These are phyloP conservation scores for Philopedon plagiatum DNA, from an alignment of 2,888 invertebrate genomes.

Conservation along the genomic window DNA sequence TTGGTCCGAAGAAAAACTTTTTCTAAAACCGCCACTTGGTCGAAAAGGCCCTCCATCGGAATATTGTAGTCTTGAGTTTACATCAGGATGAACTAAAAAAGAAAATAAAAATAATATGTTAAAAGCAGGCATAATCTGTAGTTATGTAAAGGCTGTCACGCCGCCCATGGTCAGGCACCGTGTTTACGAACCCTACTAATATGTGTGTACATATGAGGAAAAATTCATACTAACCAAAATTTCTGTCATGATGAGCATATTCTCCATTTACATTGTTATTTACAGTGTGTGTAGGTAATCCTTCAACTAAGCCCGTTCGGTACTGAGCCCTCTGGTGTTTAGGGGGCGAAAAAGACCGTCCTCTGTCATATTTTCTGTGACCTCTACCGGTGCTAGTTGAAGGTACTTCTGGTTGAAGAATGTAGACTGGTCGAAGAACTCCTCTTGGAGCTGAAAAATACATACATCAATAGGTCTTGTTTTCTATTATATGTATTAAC, in stretches of 20 bases:
- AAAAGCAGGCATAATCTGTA: background rate
- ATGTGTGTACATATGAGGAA: background rate
- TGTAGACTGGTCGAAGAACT: constrained; percentile 64
- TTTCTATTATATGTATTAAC: too few relatives aligned
- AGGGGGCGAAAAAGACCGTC: constrained; percentile 66
- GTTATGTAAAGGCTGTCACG: too few relatives aligned
- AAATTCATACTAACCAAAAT: constrained; percentile 17
- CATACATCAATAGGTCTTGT: too few relatives aligned
- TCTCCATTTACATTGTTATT: constrained; percentile 7
- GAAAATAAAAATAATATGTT: background rate
- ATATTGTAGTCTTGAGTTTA: constrained; percentile 21
- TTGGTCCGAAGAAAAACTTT: constrained; percentile 66
- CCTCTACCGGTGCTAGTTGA: constrained; percentile 51
- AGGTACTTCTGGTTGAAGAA: constrained; percentile 60
- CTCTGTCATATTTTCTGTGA: constrained; percentile 59
- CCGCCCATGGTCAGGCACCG: too few relatives aligned
- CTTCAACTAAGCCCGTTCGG: constrained; percentile 26
- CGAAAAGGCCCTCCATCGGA: constrained; percentile 14
- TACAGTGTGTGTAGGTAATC: background rate
- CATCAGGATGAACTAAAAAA: constrained; percentile 19
- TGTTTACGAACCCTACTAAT: too few relatives aligned
- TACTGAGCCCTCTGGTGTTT: constrained; percentile 52
- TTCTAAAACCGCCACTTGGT: constrained; percentile 56
- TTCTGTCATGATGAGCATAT: background rate
- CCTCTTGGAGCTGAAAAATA: constrained; percentile 26